Evolutionary conservation across 2,888 invertebrate genomes (phyloP), one percentile per base, ranked within the genome.

Genomic region (Hemaris fuciformis): DNA sequence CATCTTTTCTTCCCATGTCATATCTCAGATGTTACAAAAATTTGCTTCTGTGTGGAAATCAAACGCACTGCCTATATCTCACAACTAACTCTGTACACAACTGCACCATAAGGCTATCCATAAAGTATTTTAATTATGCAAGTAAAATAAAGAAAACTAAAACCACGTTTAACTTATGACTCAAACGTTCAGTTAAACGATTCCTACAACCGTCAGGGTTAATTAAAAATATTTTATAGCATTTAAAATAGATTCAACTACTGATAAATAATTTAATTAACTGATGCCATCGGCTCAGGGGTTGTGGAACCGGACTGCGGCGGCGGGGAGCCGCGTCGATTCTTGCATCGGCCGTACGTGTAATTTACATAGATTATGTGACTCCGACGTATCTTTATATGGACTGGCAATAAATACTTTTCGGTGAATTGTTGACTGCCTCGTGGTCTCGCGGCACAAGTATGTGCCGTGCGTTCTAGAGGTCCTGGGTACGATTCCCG

Each of bases 201-300:
- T 41, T 41, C 20, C 7, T 15, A 25, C 7, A 53, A 10, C 31
- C 27, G 27, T 27, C 27, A 27, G 38, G 38, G 38, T 53, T 53
- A 10, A 53, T 53, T 31, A 18, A 53, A 53, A 53, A 53, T 53
- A 53, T 53, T 48, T 48, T 48, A 48, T 27, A 27, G 27, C 48
- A 8, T 48, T 53, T 31, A 53, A 53, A 53, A 53, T 53, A 53
- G 53, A 53, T 53, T 53, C 31, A 18, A 31, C 48, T 53, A 53
- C 18, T 53, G 53, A 53, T 53, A 53, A 53, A 53, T 53, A 31
- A 53, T 53, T 53, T 53, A 53, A 53, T 53, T 53, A 53, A 53
- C 53, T 53, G 53, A 53, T 53, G 18, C 15, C 18, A 53, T 31
- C 53, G 53, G 53, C 18, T 27, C 31, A 27, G 27, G 15, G 18